phyloP scores from a whole-genome alignment of 2,888 invertebrate genomes.

The Lumbricus terrestris region DNA sequence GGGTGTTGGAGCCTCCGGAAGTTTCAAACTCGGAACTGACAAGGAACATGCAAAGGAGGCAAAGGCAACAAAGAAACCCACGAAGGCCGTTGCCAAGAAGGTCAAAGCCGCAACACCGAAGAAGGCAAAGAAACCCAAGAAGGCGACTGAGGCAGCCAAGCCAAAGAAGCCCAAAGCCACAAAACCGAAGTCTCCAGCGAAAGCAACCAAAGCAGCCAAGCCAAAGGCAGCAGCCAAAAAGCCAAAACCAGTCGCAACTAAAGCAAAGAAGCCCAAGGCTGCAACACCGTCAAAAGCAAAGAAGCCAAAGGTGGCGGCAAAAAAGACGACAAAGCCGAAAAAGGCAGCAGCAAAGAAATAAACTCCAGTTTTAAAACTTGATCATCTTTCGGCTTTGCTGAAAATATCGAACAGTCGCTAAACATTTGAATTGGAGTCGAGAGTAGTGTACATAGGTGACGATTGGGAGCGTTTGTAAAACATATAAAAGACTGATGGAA shows the following conservation, averaged over 20 bases:
- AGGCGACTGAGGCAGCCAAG: conserved; percentile 14
- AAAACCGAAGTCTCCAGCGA: conserved; percentile 27
- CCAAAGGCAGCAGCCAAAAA: conserved; percentile 26
- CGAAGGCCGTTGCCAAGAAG: conserved; percentile 26
- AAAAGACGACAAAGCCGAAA: too few species aligned
- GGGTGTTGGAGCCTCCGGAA: conserved; percentile 41
- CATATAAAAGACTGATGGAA: neutral
- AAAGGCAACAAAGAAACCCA: conserved; percentile 28
- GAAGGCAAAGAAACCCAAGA: conserved; percentile 32
- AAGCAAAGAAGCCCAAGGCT: conserved; percentile 25
- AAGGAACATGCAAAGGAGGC: conserved; percentile 32
- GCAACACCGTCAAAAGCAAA: conserved; percentile 24
- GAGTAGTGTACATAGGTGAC: neutral
- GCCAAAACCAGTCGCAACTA: conserved; percentile 21
- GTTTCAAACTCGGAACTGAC: conserved; percentile 39
- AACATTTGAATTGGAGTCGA: neutral
- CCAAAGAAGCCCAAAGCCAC: conserved; percentile 27
- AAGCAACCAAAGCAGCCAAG: conserved; percentile 28
- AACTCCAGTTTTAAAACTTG: neutral
- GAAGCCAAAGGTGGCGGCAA: conserved; percentile 25
- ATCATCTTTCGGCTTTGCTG: too few species aligned
- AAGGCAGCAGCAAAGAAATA: conserved; percentile 30
- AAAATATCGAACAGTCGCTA: conserved; percentile 13
- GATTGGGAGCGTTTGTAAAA: neutral
- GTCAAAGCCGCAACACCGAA: conserved; percentile 26